Base-by-base conservation (phyloP, 2,113 vertebrate species). In the Colossoma macropomum region DNA sequence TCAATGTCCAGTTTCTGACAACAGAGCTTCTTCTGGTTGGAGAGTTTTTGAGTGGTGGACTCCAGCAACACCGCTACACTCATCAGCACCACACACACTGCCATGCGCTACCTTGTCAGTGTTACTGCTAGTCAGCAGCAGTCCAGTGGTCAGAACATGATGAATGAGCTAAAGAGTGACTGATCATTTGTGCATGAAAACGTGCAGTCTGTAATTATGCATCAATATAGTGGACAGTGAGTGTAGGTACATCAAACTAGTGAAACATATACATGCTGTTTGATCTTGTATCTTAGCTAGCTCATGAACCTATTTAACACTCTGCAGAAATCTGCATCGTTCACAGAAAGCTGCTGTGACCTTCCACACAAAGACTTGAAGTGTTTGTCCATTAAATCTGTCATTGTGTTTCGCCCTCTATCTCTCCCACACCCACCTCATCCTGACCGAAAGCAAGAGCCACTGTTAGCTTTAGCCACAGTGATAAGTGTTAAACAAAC, bases 331-430 rank as follows among this genome's bases (percentile, higher is more conserved):
- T 73, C 77, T 82, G 66, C 23, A 72, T 13, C 86, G n/a, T 92
- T 93, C 91, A 65, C 90, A 84, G 90, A 89, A 93, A 90, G 91
- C 90, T 92, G 88, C 87, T 78, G 84, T 93, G 91, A 94, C 91
- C 83, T 89, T 86, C 83, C 80, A 5, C 86, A 92, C 91, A 92
- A 93, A 92, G 88, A 78, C 86, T 77, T 15, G 62, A 76, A 45
- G 84, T 93, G 91, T 94, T 93, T 94, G 89, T 90, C 86, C 88
- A 89, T 84, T 86, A 92, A 89, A 93, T 92, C 91, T 91, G 87
- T 91, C 88, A 90, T 92, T 94, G 92, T 89, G 91, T 87, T 88
- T 88, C 77, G 82, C 87, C 90, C 90, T 92, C 91, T 91, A 83
- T 82, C 75, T 80, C 72, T 91, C 91, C 62, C 82, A 21, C 78